A percentile compares a stretch with the other conserved stretches of the same genome.
Conservation (phyloP, 2,797 vertebrate species). For the Amniataba percoides region DNA sequence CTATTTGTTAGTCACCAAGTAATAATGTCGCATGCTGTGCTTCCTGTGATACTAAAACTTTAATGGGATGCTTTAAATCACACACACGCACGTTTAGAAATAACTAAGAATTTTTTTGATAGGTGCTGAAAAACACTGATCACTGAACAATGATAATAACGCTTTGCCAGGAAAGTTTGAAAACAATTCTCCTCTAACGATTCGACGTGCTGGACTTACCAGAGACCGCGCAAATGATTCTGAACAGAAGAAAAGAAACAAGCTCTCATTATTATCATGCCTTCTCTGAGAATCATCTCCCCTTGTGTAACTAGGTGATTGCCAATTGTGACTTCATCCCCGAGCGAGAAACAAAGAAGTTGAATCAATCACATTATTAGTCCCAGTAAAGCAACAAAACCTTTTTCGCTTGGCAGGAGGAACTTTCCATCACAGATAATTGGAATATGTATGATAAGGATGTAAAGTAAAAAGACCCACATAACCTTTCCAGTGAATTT, state of each 20-base stretch:
- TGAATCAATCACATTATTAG: slow-evolving; percentile 58
- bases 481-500: slow-evolving; percentile 62
- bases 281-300: slow-evolving; percentile 27
- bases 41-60: background rate
- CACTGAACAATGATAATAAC: slow-evolving; percentile 1
- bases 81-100: background rate
- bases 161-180: background rate
- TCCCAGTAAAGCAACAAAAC: slow-evolving; percentile 53
- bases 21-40: background rate
- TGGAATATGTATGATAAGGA: slow-evolving; percentile 52
- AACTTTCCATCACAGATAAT: slow-evolving; percentile 62
- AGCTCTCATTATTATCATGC: slow-evolving; percentile 22
- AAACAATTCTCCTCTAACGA: slow-evolving; percentile 9
- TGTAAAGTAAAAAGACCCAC: slow-evolving; percentile 40
- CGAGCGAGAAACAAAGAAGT: slow-evolving; percentile 34
- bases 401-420: slow-evolving; percentile 58
- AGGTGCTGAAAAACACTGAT: slow-evolving; percentile 22
- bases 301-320: slow-evolving; percentile 32
- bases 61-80: background rate
- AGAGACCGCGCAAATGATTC: background rate
- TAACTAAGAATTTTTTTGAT: slow-evolving; percentile 1
- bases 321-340: slow-evolving; percentile 33
- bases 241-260: background rate
- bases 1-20: slow-evolving; percentile 8
- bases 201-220: background rate